Evolutionary conservation across 2,888 invertebrate species (phyloP).

Genomic region (Andrena bicolor): DNA sequence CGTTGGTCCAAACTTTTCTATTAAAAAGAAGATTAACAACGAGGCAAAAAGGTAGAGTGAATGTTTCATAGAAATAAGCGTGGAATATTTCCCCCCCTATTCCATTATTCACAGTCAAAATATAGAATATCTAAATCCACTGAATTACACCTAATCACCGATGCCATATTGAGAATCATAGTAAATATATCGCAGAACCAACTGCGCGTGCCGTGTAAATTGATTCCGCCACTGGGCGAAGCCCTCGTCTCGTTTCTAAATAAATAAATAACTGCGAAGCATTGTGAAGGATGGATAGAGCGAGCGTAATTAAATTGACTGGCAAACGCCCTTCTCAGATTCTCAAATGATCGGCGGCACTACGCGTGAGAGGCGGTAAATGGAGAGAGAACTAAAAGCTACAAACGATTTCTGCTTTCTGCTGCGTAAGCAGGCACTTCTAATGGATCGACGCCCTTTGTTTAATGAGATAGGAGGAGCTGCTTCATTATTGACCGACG

Average conservation of each 20-base stretch:
- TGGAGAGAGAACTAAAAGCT: slow-evolving; percentile 36
- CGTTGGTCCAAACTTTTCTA: slow-evolving; percentile 8
- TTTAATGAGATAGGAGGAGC: slow-evolving; percentile 55
- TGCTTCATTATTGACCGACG: slow-evolving; percentile 52
- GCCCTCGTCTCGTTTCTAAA: neutral
- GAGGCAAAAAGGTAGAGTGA: neutral
- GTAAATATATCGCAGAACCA: neutral
- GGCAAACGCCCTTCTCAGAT: slow-evolving; percentile 32
- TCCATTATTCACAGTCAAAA: neutral
- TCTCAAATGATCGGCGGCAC: slow-evolving; percentile 35
- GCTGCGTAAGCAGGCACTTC: slow-evolving; percentile 40
- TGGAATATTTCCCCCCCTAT: neutral
- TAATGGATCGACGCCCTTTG: slow-evolving; percentile 56
- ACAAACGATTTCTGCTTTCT: slow-evolving; percentile 49
- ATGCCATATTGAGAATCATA: no score
- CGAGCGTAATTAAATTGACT: slow-evolving; percentile 56
- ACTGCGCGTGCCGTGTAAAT: neutral
- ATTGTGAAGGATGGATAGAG: slow-evolving; percentile 22
- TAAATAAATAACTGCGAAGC: slow-evolving; percentile 35
- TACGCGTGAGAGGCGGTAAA: slow-evolving; percentile 15
- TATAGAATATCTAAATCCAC: neutral
- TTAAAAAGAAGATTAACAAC: slow-evolving; percentile 20
- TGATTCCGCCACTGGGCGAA: neutral
- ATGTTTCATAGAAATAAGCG: neutral
- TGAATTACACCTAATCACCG: no score